Base-by-base conservation (phyloP, 2,797 vertebrate genomes). In the Chloroceryle amazona region DNA sequence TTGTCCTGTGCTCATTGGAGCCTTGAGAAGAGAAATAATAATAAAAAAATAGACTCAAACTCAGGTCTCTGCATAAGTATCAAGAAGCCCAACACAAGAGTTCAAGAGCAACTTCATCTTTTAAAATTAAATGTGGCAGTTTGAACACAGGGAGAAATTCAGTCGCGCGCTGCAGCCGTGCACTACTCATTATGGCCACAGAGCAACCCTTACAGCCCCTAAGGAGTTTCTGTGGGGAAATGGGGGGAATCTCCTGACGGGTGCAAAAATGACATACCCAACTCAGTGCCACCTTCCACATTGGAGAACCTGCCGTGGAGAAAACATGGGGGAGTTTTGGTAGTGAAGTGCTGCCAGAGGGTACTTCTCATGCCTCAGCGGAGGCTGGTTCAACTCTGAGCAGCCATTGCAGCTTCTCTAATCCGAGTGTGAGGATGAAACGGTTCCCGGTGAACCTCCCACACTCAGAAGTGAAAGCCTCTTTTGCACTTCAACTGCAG, bases 241-340 rank as follows among this genome's bases (percentile, higher is more conserved):
- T 13, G 28, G 22, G 16, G 16, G 31, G 26, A 11, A 42, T 80
- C 37, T 90, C 33, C 57, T 44, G 33, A n/a, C 7, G n/a, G 39
- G 25, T 66, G 49, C 42, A 68, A 75, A 89, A 87, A 35, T 81
- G 1, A 44, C 65, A 39, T 46, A 11, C 22, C n/a, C 33, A n/a
- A 13, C 52, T 86, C 18, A 12, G 37, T 66, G 54, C 20, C 41
- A 83, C 66, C 35, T 75, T 81, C 55, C 16, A 9, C 42, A 6
- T 12, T 28, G 9, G 17, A 79, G n/a, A 14, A 21, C 19, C 39
- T 35, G 18, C 15, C 33, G 20, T 3, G 2, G 13, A 35, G 35
- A 68, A 33, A 0, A 0, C 9, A 8, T 6, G 0, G 0, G 13
- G 35, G 39, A 74, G 54, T 94, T 93, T 86, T 6, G 0, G 13